Percentiles rank a stretch among this genome's conserved stretches.
Conservation (phyloP, 2,113 vertebrate species). For the Thinocorus orbignyianus region DNA sequence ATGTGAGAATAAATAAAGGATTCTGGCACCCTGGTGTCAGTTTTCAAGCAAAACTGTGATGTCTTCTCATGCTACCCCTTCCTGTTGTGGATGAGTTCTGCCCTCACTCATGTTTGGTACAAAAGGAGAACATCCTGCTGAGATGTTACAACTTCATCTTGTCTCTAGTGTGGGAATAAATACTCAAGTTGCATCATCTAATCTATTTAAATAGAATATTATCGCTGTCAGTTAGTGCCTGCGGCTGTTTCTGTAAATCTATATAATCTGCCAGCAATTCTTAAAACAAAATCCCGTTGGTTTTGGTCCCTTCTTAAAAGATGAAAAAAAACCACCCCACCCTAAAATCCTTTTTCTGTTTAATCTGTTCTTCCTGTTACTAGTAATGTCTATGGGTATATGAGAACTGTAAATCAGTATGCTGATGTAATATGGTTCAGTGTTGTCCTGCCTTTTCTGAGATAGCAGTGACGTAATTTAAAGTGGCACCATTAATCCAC, state of each 20-base stretch:
- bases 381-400: not conserved
- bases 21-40: not conserved
- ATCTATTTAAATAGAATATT: not conserved
- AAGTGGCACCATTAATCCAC: slow-evolving; percentile 18
- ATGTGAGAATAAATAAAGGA: not conserved
- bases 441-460: slow-evolving; percentile 27
- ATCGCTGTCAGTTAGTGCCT: not conserved
- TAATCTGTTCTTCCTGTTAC: not conserved
- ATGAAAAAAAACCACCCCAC: fast-evolving
- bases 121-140: not conserved
- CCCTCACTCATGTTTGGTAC: not conserved
- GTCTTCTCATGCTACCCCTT: not conserved
- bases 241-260: not conserved
- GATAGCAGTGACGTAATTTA: slow-evolving; percentile 7
- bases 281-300: not conserved
- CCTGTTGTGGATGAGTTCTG: not conserved
- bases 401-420: not conserved
- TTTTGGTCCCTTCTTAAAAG: not conserved
- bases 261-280: not conserved
- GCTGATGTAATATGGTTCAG: not conserved
- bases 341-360: not conserved
- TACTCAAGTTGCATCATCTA: not conserved
- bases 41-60: not conserved
- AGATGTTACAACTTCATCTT: not conserved
- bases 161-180: not conserved